Percentiles rank a stretch among this genome's conserved stretches.
These are phyloP conservation scores for rat (Rattus norvegicus) DNA, from an alignment of 2,113 vertebrate species.

Conservation along the genomic window DNA sequence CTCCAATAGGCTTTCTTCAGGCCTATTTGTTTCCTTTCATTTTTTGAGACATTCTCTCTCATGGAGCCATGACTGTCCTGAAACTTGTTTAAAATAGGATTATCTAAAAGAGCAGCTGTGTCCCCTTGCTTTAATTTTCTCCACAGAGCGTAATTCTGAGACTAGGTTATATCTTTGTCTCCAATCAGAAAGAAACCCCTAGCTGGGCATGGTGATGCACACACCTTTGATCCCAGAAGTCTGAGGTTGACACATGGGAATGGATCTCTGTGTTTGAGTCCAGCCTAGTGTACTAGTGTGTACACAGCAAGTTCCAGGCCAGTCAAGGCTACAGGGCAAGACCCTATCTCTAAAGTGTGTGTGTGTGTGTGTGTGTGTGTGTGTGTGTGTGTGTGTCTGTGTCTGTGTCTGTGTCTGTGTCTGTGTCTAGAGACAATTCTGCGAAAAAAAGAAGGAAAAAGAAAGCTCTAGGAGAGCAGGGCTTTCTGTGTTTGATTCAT, in stretches of 20 bases:
- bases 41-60: background rate
- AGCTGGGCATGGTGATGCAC: background rate
- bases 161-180: background rate
- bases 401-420: background rate
- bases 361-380: background rate
- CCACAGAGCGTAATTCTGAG: background rate
- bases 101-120: background rate
- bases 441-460: background rate
- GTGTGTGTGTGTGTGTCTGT: background rate
- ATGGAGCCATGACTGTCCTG: background rate
- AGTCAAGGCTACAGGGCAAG: background rate
- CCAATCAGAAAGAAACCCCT: background rate
- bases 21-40: background rate
- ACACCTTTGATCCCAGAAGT: background rate
- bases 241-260: background rate
- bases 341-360: background rate
- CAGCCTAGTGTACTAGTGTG: background rate
- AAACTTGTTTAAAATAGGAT: background rate
- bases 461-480: background rate
- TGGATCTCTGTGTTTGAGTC: background rate
- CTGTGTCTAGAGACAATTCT: background rate
- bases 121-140: slow-evolving; percentile 14
- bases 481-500: slow-evolving; percentile 21
- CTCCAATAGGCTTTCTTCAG: background rate
- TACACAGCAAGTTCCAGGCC: background rate